Evolutionary conservation across 30 jellyfish, hydroid and myxozoan species (phyloP).

Genomic region (Chrysaora quinquecirrha): DNA sequence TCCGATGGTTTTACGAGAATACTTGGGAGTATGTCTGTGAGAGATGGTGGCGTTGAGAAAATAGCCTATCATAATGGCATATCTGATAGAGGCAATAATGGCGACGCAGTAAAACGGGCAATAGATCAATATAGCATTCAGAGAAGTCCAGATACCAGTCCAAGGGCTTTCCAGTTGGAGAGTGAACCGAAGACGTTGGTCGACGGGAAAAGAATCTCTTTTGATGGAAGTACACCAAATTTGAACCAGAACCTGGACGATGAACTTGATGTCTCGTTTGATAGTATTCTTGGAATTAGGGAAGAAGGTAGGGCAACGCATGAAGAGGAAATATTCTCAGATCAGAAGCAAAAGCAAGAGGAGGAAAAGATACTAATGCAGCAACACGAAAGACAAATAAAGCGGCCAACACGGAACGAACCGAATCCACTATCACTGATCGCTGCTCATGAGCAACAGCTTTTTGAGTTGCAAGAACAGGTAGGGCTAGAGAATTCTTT

Average conservation of each 20-base stretch:
- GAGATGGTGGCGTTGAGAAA: too few relatives aligned
- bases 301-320: not conserved
- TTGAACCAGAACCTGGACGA: not conserved
- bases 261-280: not conserved
- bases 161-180: not conserved
- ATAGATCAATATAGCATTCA: too few relatives aligned
- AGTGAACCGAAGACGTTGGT: not conserved
- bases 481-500: conserved; percentile 36
- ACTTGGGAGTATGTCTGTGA: not conserved
- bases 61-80: too few relatives aligned
- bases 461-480: conserved; percentile 83
- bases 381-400: not conserved
- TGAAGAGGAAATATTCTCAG: not conserved
- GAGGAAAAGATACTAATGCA: not conserved
- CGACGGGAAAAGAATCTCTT: not conserved
- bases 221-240: not conserved
- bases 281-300: not conserved
- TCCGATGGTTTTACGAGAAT: not conserved
- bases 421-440: conserved; percentile 14
- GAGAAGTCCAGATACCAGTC: too few relatives aligned
- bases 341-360: not conserved
- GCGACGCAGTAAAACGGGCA: too few relatives aligned
- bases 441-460: conserved; percentile 83
- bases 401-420: not conserved
- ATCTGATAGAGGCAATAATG: too few relatives aligned